Evolutionary conservation across 2,888 invertebrate genomes (phyloP).

Genomic region (Eupithecia dodoneata): DNA sequence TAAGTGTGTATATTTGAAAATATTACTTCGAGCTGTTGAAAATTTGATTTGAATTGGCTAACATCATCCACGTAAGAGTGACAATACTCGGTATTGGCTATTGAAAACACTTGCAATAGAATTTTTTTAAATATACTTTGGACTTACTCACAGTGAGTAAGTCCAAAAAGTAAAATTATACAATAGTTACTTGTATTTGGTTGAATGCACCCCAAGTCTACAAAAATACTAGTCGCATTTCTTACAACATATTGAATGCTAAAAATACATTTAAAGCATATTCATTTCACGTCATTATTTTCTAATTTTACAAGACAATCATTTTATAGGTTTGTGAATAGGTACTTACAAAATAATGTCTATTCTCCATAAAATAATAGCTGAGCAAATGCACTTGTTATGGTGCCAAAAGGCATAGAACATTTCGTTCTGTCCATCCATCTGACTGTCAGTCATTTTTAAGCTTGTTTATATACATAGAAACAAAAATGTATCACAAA

Average conservation of each 20-base stretch:
- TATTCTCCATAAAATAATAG: slow-evolving; percentile 13
- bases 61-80: too few relatives aligned
- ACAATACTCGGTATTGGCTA: too few relatives aligned
- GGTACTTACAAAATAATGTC: slow-evolving; percentile 3
- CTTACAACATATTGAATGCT: slow-evolving; percentile 23
- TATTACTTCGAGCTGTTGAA: too few relatives aligned
- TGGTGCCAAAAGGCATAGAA: not conserved
- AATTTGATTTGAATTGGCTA: too few relatives aligned
- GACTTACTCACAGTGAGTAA: too few relatives aligned
- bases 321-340: not conserved
- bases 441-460: not conserved
- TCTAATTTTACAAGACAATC: not conserved
- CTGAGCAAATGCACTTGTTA: slow-evolving; percentile 26
- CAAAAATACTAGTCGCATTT: slow-evolving; percentile 27
- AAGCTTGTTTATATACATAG: not conserved
- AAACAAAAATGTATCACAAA: not conserved
- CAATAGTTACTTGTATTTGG: too few relatives aligned
- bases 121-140: too few relatives aligned
- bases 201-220: not conserved
- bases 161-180: too few relatives aligned
- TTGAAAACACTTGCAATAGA: too few relatives aligned
- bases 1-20: too few relatives aligned
- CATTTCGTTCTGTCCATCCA: not conserved
- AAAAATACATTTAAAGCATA: slow-evolving; percentile 30
- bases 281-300: slow-evolving; percentile 16